Conservation (phyloP, 2,797 vertebrate genomes). For the Glyptemys insculpta region DNA sequence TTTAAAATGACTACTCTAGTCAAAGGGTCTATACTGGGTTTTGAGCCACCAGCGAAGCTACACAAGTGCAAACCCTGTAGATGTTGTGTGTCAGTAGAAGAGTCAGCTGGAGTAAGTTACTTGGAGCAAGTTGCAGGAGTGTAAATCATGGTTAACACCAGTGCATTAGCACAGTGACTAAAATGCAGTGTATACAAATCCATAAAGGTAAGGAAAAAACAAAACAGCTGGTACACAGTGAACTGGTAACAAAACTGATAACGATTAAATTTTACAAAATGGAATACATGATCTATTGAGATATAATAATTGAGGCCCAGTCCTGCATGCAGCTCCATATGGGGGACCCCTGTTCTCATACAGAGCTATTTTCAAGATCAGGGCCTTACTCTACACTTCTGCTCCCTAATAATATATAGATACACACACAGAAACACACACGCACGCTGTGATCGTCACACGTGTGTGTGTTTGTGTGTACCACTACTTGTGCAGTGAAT, state of each 20-base stretch:
- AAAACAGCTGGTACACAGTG: too few species aligned
- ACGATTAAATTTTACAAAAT: too few species aligned
- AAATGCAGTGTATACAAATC: not conserved
- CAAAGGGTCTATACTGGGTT: not conserved
- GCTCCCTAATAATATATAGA: fast-evolving
- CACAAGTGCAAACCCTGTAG: not conserved
- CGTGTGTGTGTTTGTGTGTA: too few species aligned
- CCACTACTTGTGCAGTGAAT: not conserved
- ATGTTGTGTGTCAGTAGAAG: not conserved
- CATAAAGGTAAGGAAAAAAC: too few species aligned
- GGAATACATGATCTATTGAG: too few species aligned
- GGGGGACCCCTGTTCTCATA: not conserved
- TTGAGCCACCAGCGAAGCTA: not conserved
- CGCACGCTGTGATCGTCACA: too few species aligned
- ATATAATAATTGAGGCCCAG: too few species aligned
- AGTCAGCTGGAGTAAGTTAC: not conserved
- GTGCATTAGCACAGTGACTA: not conserved
- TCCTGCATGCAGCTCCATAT: not conserved
- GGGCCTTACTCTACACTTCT: not conserved
- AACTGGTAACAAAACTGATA: too few species aligned
- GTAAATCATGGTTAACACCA: not conserved
- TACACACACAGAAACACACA: not conserved
- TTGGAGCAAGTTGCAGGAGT: not conserved
- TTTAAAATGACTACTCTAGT: not conserved
- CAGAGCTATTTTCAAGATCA: not conserved